A percentile compares a stretch with the other conserved stretches of the same genome.
Evolutionary conservation across 1,140 invertebrate genomes (phyloP).

Genomic region (Diabrotica virgifera): DNA sequence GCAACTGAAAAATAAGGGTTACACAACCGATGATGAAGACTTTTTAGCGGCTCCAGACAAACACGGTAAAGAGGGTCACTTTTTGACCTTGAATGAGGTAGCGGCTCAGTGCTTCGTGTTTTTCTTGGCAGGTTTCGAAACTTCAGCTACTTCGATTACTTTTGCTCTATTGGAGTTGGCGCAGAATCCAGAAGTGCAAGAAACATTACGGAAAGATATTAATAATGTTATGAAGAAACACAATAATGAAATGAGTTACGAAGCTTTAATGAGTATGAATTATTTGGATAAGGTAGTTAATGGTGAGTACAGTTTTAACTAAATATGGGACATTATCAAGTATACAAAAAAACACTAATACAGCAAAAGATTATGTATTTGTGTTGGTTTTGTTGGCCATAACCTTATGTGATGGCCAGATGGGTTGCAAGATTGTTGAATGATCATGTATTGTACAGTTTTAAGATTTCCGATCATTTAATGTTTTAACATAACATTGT

Average conservation of each 20-base stretch:
- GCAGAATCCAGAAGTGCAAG: constrained; percentile 50
- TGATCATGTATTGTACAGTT: no score
- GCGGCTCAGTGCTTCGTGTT: constrained; percentile 49
- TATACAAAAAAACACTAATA: no score
- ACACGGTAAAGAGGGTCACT: neutral
- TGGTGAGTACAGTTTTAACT: constrained; percentile 43
- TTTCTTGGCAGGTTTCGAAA: constrained; percentile 57
- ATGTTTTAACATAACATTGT: no score
- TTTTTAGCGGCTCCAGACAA: neutral
- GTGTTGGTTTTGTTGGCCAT: no score
- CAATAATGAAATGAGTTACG: constrained; percentile 54
- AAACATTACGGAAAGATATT: constrained; percentile 51
- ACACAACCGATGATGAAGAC: constrained; percentile 18
- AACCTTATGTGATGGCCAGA: no score
- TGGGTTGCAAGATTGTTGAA: no score
- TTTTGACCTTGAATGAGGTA: constrained; percentile 33
- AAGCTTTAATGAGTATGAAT: constrained; percentile 54
- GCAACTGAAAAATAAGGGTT: constrained; percentile 25
- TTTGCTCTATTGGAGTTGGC: constrained; percentile 53
- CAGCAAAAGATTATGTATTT: no score
- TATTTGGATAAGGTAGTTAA: constrained; percentile 41
- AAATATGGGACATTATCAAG: no score
- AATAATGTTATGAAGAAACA: constrained; percentile 48
- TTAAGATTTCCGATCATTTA: no score
- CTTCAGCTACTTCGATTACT: constrained; percentile 51